Evolutionary conservation across 2,888 invertebrate genomes (phyloP).

Genomic region (Folsomia manolachei): DNA sequence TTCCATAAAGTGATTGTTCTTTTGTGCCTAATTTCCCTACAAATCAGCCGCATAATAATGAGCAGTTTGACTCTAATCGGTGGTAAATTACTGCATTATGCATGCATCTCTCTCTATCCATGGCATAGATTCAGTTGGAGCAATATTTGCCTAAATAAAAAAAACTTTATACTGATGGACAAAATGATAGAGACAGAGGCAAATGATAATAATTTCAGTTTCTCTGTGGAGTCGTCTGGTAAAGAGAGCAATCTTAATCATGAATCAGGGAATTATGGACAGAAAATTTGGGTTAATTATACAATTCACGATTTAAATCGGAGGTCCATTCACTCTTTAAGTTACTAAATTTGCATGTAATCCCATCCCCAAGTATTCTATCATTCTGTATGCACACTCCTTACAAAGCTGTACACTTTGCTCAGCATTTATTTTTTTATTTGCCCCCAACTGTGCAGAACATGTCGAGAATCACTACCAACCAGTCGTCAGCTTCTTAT

Average conservation of each 20-base stretch:
- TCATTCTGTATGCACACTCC: not conserved
- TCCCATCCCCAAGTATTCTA: not conserved
- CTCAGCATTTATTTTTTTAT: conserved; percentile 12
- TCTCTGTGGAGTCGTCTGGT: conserved; percentile 12
- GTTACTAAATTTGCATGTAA: not conserved
- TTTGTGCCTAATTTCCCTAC: not conserved
- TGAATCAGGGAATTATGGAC: conserved; percentile 22
- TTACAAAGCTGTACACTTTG: not conserved
- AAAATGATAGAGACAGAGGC: conserved; percentile 36
- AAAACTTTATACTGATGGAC: conserved; percentile 42
- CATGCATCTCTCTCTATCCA: too few relatives aligned
- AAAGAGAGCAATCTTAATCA: conserved; percentile 35
- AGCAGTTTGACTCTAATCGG: not conserved
- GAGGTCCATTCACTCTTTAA: too few relatives aligned
- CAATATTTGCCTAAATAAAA: not conserved
- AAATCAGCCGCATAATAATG: not conserved
- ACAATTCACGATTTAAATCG: not conserved
- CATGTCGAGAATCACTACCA: conserved; percentile 35
- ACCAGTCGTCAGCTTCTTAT: conserved; percentile 5
- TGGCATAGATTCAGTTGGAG: not conserved
- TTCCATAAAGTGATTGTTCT: not conserved
- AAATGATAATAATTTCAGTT: conserved; percentile 40
- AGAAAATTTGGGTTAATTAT: conserved; percentile 50
- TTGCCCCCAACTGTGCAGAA: conserved; percentile 49
- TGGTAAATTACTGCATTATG: not conserved